Evolutionary conservation across 2,113 vertebrate species (phyloP), one percentile per base, ranked within the genome.

Genomic region (Garra rufa): DNA sequence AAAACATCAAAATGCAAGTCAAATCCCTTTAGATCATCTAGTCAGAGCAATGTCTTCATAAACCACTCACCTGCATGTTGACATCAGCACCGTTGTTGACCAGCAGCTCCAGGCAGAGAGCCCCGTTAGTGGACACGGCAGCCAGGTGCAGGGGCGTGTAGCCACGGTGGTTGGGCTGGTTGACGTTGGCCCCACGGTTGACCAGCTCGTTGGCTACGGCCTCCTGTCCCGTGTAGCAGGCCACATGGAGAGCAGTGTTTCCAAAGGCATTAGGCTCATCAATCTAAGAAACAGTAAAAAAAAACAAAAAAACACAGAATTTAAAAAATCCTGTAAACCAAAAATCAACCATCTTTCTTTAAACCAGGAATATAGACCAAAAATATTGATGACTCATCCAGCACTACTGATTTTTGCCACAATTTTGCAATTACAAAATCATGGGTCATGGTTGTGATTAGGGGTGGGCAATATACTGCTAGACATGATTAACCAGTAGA

Each of bases 51-150:
- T 21, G 4, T 41, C 2, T 41, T 69, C 21, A 11, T 69, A 69
- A 69, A 11, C 34, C 34, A 67, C 1, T 34, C 30, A 98, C 98
- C 97, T 98, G 96, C 85, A 96, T 93, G 91, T 96, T 98, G 92
- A 99, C 96, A 3, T 99, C 97, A 0, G 97, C 97, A 3, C 97
- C 97, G 0, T 98, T 98, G 92, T 98, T 99, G 85, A 99, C 96
- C 1, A 99, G 92, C 82, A 99, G 96, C 93, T 99, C 98, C 9
- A 99, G 93, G 91, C 97, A 99, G 65, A 98, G 94, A 1, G 96
- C 97, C 41, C 97, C 98, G 3, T 97, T 97, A 90, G 98, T 97
- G 85, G 98, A 99, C 86, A 97, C 95, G 0, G 97, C 97, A 26
- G 97, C 97, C 89, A 99, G 95, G 69, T 99, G 98, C 91, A 99